Conservation (phyloP, 2,797 vertebrate species). For the Microchirus variegatus region DNA sequence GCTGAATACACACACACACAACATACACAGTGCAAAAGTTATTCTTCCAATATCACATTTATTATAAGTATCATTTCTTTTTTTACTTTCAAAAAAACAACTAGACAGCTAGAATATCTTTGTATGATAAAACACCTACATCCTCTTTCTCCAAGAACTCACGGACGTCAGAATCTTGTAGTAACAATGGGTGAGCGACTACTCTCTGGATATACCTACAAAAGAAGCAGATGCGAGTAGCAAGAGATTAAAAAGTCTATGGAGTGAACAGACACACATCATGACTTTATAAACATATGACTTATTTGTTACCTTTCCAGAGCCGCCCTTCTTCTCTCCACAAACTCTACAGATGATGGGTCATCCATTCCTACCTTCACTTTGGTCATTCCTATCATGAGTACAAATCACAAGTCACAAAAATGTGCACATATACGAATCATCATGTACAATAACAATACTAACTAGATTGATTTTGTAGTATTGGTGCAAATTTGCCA, state of each 20-base stretch:
- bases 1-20: constrained; percentile 73
- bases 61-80: too few species aligned
- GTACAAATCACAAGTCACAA: constrained; percentile 13
- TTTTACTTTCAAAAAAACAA: too few species aligned
- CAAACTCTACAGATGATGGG: constrained; percentile 94
- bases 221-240: background rate
- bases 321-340: constrained; percentile 90
- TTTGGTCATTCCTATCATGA: constrained; percentile 97
- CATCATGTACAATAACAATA: background rate
- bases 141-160: constrained; percentile 97
- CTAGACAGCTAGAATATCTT: background rate
- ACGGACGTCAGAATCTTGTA: constrained; percentile 94
- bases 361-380: constrained; percentile 98
- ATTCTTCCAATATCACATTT: background rate
- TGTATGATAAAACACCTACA: constrained; percentile 69
- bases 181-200: constrained; percentile 88
- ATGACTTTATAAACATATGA: background rate
- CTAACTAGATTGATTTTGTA: too few species aligned
- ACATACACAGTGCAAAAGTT: constrained; percentile 1
- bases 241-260: background rate
- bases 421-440: background rate
- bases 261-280: background rate
- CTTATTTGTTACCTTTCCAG: constrained; percentile 73
- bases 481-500: too few species aligned
- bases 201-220: constrained; percentile 92